phyloP scores from a whole-genome alignment of 2,888 invertebrate species.

The Cistogaster globosa region DNA sequence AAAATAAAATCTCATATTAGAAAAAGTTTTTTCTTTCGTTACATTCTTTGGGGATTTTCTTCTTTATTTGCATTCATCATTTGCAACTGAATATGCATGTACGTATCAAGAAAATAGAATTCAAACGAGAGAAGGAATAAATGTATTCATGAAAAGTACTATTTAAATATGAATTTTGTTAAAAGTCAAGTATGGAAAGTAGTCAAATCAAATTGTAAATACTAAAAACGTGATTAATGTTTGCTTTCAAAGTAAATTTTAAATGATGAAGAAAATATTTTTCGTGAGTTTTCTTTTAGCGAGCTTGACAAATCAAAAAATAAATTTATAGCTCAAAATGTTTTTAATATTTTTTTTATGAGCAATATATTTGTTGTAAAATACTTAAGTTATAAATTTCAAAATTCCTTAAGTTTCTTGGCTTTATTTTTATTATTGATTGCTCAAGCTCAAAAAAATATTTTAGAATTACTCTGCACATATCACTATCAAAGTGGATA shows the following conservation, averaged over 20 bases:
- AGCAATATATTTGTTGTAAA: too few relatives aligned
- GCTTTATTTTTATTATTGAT: not conserved
- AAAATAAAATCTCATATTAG: conserved; percentile 33
- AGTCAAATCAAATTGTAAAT: conserved; percentile 49
- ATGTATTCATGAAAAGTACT: conserved; percentile 45
- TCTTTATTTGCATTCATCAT: conserved; percentile 42
- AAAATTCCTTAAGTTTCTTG: too few relatives aligned
- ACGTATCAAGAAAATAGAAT: conserved; percentile 24
- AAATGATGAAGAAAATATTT: conserved; percentile 10
- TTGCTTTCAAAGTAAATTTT: conserved; percentile 36
- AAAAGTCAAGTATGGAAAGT: conserved; percentile 54
- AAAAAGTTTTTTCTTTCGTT: not conserved
- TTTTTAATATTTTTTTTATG: too few relatives aligned
- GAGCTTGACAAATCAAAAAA: not conserved
- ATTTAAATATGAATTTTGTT: conserved; percentile 53
- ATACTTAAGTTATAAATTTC: too few relatives aligned
- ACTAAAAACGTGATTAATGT: conserved; percentile 47
- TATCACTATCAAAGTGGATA: not conserved
- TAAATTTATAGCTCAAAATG: not conserved
- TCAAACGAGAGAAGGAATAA: conserved; percentile 13
- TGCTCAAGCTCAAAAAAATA: not conserved
- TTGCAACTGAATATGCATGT: conserved; percentile 32
- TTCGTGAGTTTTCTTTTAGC: not conserved
- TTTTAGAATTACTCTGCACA: conserved; percentile 1
- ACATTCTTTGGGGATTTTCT: conserved; percentile 45